Percentiles rank a stretch among this genome's conserved stretches.
Evolutionary conservation across 2,797 vertebrate species (phyloP).

Genomic region (Eulemur coronatus): DNA sequence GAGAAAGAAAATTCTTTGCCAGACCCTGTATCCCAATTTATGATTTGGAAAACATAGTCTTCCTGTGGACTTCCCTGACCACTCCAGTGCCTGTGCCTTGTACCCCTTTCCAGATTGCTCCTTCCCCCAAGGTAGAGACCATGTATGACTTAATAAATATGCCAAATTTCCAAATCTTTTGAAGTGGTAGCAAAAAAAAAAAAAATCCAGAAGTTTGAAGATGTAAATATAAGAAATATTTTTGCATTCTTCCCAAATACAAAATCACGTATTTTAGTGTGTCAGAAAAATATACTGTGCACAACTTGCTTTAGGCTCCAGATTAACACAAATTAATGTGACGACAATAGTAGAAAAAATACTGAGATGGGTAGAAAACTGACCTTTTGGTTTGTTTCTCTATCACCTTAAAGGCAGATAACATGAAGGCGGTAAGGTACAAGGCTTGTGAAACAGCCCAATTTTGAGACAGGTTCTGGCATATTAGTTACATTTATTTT

Average conservation of each 20-base stretch:
- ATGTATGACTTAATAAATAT: neutral
- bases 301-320: neutral
- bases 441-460: neutral
- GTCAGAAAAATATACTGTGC: neutral
- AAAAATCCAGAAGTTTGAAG: neutral
- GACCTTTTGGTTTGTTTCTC: neutral
- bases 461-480: neutral
- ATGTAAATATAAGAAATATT: neutral
- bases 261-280: neutral
- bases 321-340: neutral
- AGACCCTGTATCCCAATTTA: neutral
- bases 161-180: conserved; percentile 10
- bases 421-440: neutral
- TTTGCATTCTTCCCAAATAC: neutral
- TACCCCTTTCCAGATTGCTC: neutral
- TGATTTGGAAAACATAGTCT: neutral
- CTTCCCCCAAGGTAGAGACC: neutral
- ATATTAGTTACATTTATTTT: neutral
- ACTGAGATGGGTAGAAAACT: neutral
- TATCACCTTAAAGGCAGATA: neutral
- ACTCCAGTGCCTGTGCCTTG: neutral
- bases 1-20: neutral
- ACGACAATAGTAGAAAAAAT: neutral
- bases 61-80: neutral
- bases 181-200: neutral